Conservation (phyloP, 1,140 invertebrate species). For the Triops longicaudatus region DNA sequence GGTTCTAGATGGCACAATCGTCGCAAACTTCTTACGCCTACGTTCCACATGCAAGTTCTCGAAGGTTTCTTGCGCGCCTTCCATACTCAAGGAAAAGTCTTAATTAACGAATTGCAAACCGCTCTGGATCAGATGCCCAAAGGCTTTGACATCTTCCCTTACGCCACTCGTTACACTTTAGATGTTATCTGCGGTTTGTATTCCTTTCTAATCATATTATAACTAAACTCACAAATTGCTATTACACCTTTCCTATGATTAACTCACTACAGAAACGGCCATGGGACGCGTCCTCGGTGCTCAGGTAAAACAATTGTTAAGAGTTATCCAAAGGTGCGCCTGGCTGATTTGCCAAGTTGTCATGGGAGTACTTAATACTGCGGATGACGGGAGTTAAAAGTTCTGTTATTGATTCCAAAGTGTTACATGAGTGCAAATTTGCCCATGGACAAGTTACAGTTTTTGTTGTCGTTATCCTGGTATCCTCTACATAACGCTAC, state of each 20-base stretch:
- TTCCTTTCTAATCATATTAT: background rate
- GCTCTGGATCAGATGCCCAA: constrained; percentile 38
- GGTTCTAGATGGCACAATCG: constrained; percentile 58
- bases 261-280: background rate
- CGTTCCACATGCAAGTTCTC: constrained; percentile 82
- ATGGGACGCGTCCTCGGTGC: background rate
- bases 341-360: no score
- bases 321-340: no score
- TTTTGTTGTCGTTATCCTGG: no score
- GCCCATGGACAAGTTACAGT: no score
- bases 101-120: constrained; percentile 53
- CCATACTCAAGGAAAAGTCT: constrained; percentile 58
- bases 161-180: constrained; percentile 46
- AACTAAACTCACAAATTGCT: background rate
- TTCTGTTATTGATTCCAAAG: no score
- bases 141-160: constrained; percentile 43
- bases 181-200: constrained; percentile 51
- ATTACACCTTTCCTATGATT: background rate
- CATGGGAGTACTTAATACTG: no score
- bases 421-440: no score
- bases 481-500: no score
- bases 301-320: background rate
- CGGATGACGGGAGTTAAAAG: no score
- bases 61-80: constrained; percentile 76
- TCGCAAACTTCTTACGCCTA: constrained; percentile 79